Conservation (phyloP, 2,888 invertebrate genomes). For the Drosophila neonasuta region DNA sequence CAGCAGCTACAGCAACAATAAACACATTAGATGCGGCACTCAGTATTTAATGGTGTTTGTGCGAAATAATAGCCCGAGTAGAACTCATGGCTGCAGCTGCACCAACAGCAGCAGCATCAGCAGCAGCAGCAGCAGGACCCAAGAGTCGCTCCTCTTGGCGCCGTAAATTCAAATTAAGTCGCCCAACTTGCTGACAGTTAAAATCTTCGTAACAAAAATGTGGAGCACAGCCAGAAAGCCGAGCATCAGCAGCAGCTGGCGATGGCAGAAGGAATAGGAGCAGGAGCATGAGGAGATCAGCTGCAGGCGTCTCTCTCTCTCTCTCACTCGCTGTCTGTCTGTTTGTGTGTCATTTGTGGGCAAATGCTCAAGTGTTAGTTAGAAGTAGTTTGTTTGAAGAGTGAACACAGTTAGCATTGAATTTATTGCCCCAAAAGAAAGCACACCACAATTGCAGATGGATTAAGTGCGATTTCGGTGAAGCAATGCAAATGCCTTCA, state of each 20-base stretch:
- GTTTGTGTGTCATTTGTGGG: slow-evolving; percentile 19
- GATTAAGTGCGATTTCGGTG: slow-evolving; percentile 62
- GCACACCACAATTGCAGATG: slow-evolving; percentile 60
- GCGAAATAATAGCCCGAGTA: slow-evolving; percentile 66
- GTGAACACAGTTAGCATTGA: slow-evolving; percentile 61
- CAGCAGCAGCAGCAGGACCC: slow-evolving; percentile 23
- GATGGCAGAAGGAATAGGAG: slow-evolving; percentile 5
- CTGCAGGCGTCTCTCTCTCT: slow-evolving; percentile 19
- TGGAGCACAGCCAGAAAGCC: slow-evolving; percentile 62
- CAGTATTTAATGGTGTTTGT: slow-evolving; percentile 75
- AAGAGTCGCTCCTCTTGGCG: slow-evolving; percentile 62
- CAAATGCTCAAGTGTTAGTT: slow-evolving; percentile 43
- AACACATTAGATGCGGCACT: slow-evolving; percentile 57
- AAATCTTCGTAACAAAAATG: slow-evolving; percentile 74
- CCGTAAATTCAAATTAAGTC: slow-evolving; percentile 77
- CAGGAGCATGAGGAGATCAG: slow-evolving; percentile 45
- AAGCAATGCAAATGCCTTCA: slow-evolving; percentile 25
- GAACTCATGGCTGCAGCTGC: slow-evolving; percentile 23
- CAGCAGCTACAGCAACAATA: slow-evolving; percentile 35
- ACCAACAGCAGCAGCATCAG: slow-evolving; percentile 14
- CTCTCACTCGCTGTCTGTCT: slow-evolving; percentile 10
- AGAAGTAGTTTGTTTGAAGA: slow-evolving; percentile 62
- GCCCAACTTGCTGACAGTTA: slow-evolving; percentile 77
- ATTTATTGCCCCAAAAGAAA: slow-evolving; percentile 58
- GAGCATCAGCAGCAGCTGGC: slow-evolving; percentile 24